Evolutionary conservation across 1,140 invertebrate genomes (phyloP).

Genomic region (Olivierus martensii): DNA sequence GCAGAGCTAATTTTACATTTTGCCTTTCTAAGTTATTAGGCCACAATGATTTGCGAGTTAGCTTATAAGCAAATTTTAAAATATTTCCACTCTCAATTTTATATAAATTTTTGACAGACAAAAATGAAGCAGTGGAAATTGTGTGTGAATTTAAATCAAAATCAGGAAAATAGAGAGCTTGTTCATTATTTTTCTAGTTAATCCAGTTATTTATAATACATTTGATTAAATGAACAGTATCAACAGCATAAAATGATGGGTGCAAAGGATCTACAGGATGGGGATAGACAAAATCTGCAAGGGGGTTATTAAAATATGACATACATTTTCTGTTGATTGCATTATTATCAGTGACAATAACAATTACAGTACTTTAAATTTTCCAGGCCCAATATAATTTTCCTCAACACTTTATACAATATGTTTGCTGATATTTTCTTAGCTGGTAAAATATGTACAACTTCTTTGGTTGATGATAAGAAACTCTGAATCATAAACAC

Average conservation of each 20-base stretch:
- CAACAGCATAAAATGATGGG: neutral
- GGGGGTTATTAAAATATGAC: neutral
- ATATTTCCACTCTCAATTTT: neutral
- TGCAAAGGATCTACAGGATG: neutral
- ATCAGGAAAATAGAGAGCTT: neutral
- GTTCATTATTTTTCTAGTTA: neutral
- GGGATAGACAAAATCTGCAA: neutral
- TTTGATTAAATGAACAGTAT: neutral
- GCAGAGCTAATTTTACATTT: neutral
- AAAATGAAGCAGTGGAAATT: neutral
- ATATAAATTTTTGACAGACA: too few species aligned
- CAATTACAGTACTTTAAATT: neutral
- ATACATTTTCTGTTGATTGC: constrained; percentile 1
- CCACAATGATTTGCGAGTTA: neutral
- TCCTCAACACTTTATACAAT: neutral
- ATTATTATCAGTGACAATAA: neutral
- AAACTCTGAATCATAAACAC: constrained; percentile 1
- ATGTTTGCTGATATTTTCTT: neutral
- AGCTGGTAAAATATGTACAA: constrained; percentile 1
- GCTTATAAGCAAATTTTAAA: constrained; percentile 1
- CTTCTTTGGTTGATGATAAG: neutral
- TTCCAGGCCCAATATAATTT: neutral
- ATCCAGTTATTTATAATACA: neutral
- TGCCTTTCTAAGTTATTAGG: neutral
- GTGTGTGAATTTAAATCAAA: neutral